phyloP scores from a whole-genome alignment of 2,797 vertebrate genomes.

The Dromococcyx pavoninus region DNA sequence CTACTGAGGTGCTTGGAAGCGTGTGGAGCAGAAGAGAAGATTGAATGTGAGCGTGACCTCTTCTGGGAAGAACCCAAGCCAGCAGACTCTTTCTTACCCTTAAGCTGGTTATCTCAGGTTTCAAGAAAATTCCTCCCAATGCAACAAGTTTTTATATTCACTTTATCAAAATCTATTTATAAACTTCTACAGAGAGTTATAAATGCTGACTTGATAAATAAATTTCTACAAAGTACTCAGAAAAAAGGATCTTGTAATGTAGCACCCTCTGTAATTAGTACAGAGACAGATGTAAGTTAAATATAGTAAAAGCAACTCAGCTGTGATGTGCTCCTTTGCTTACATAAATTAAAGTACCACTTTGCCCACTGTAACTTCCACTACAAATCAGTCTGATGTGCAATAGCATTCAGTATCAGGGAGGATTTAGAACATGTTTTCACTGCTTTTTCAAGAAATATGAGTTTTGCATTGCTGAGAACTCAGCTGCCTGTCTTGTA shows the following conservation, averaged over 20 bases:
- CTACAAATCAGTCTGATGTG: background rate
- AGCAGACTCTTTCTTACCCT: background rate
- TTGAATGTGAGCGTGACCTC: background rate
- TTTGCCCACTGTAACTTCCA: background rate
- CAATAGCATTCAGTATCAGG: background rate
- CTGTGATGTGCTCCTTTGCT: background rate
- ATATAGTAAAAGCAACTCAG: background rate
- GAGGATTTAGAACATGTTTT: background rate
- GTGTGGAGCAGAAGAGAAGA: rapidly evolving
- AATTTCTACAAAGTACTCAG: background rate
- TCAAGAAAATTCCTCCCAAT: background rate
- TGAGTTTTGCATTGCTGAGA: background rate
- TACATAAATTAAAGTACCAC: background rate
- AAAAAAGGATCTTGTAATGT: background rate
- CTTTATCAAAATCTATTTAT: background rate
- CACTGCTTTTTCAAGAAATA: background rate
- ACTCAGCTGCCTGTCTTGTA: background rate
- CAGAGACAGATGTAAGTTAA: background rate
- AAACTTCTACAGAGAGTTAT: background rate
- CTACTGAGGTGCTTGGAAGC: background rate
- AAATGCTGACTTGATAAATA: background rate
- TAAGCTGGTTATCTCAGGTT: constrained; percentile 15
- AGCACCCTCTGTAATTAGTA: background rate
- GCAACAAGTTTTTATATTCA: background rate
- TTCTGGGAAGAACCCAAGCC: background rate